A percentile compares a stretch with the other conserved stretches of the same genome.
phyloP scores from a whole-genome alignment of 2,113 vertebrate genomes.

The Solenodon paradoxus region DNA sequence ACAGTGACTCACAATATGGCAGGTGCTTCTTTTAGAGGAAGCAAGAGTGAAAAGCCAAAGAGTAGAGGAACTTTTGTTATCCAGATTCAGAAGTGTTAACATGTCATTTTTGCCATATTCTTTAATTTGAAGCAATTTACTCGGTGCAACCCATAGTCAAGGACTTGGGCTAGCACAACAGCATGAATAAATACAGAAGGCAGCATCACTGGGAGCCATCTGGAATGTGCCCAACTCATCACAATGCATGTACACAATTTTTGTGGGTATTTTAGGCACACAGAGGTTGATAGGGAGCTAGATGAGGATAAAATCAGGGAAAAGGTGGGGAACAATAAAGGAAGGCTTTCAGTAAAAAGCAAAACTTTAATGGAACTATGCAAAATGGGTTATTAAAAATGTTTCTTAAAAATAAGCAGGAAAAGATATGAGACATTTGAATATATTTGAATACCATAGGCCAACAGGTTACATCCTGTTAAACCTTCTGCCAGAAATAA shows the following conservation, averaged over 20 bases:
- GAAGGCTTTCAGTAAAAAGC: not conserved
- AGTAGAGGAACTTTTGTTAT: not conserved
- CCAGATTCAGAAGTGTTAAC: not conserved
- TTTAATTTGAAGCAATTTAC: not conserved
- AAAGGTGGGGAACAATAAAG: not conserved
- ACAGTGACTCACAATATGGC: not conserved
- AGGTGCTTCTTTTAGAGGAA: not conserved
- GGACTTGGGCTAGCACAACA: not conserved
- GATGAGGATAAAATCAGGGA: not conserved
- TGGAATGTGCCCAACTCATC: not conserved
- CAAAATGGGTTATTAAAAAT: not conserved
- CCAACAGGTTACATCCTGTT: not conserved
- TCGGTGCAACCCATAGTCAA: not conserved
- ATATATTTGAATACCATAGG: not conserved
- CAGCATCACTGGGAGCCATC: not conserved
- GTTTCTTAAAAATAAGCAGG: not conserved
- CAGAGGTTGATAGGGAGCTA: not conserved
- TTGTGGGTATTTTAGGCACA: not conserved
- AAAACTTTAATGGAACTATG: not conserved
- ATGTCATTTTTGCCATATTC: not conserved
- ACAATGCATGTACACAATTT: accelerated
- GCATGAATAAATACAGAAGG: not conserved
- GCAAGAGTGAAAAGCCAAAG: not conserved
- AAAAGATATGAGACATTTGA: not conserved
- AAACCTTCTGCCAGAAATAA: not conserved